Conservation (phyloP, 2,888 invertebrate species). For the Embidobia sp. region DNA sequence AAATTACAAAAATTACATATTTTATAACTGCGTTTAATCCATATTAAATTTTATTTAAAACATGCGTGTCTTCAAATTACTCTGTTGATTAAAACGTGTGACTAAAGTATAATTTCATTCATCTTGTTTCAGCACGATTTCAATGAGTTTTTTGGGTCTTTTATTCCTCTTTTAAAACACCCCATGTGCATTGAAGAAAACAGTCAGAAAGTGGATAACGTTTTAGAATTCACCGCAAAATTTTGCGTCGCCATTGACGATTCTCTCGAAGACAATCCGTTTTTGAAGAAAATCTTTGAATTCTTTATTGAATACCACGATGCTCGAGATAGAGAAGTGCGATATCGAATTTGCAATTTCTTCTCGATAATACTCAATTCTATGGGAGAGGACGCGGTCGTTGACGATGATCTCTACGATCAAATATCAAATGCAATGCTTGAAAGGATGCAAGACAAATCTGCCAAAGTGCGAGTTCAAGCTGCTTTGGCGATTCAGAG, state of each 20-base stretch:
- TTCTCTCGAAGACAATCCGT: slow-evolving; percentile 81
- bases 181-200: slow-evolving; percentile 86
- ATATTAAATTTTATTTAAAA: too few relatives aligned
- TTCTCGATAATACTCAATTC: slow-evolving; percentile 88
- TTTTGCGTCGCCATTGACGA: slow-evolving; percentile 85
- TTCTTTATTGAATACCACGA: slow-evolving; percentile 84
- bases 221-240: slow-evolving; percentile 87
- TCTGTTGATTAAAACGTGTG: too few relatives aligned
- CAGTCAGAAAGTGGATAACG: slow-evolving; percentile 86
- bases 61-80: too few relatives aligned
- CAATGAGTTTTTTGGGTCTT: slow-evolving; percentile 85
- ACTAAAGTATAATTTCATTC: too few relatives aligned
- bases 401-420: slow-evolving; percentile 90
- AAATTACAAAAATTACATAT: too few relatives aligned
- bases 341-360: slow-evolving; percentile 90
- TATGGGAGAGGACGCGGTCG: slow-evolving; percentile 88
- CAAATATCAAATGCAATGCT: slow-evolving; percentile 87
- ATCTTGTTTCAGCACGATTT: slow-evolving; percentile 83
- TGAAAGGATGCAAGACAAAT: slow-evolving; percentile 86
- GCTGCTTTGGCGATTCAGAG: slow-evolving; percentile 90
- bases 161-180: slow-evolving; percentile 85
- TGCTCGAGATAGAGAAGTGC: slow-evolving; percentile 83
- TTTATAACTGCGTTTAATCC: too few relatives aligned
- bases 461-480: slow-evolving; percentile 89
- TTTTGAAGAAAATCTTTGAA: slow-evolving; percentile 84